These are phyloP conservation scores for Atrichornis clamosus DNA, from an alignment of 2,113 vertebrate genomes.

Conservation along the genomic window DNA sequence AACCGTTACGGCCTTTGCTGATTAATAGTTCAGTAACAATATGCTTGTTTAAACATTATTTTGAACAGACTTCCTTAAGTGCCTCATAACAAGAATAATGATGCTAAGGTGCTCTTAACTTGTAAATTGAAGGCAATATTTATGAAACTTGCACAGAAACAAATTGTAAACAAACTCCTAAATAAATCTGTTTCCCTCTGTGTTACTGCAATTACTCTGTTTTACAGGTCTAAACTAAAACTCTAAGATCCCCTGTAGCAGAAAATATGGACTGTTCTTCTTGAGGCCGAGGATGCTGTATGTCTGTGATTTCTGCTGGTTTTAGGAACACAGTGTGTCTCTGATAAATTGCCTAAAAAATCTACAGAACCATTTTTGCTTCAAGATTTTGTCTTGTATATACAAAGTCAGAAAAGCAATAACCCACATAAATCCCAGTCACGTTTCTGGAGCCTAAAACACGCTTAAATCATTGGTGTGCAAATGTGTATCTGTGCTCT, in stretches of 20 bases:
- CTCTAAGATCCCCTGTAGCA: not conserved
- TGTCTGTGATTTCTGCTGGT: not conserved
- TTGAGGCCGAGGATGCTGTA: not conserved
- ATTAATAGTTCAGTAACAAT: constrained; percentile 34
- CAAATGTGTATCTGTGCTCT: not conserved
- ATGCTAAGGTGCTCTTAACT: not conserved
- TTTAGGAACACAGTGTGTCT: not conserved
- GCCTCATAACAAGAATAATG: not conserved
- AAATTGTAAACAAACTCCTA: not conserved
- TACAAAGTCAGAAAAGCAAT: not conserved
- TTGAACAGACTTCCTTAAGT: not conserved
- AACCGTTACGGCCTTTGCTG: not conserved
- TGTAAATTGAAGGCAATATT: not conserved
- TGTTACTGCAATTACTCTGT: not conserved
- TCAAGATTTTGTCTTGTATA: not conserved
- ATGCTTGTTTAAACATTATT: constrained; percentile 14
- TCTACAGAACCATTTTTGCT: not conserved
- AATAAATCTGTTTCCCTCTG: not conserved
- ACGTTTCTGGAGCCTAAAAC: not conserved
- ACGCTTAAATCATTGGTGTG: not conserved
- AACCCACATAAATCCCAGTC: not conserved
- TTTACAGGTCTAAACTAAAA: not conserved
- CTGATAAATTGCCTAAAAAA: not conserved
- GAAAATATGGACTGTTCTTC: not conserved
- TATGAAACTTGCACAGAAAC: not conserved